A percentile compares a stretch with the other conserved stretches of the same genome.
Evolutionary conservation across 2,888 invertebrate genomes (phyloP).

Genomic region (Drosophila tanythrix): DNA sequence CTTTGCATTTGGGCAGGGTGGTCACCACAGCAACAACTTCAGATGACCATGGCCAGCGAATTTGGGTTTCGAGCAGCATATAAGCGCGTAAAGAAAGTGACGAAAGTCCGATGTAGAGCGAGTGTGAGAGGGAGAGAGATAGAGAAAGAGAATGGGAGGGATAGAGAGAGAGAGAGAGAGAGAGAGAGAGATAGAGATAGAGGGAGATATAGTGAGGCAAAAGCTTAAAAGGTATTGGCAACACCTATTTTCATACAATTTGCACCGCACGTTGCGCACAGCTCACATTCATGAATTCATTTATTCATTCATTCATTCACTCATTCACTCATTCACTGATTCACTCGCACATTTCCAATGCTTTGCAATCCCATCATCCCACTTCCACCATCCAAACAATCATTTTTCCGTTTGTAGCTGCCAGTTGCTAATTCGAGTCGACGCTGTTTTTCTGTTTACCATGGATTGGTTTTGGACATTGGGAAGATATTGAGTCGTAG

Average conservation of each 20-base stretch:
- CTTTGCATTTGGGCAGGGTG: neutral
- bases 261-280: conserved; percentile 20
- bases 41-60: neutral
- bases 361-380: neutral
- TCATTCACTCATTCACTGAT: conserved; percentile 9
- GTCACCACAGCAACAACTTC: neutral
- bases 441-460: neutral
- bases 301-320: conserved; percentile 9
- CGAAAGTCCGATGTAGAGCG: neutral
- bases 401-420: conserved; percentile 21
- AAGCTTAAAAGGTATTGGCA: conserved; percentile 7
- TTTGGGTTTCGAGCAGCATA: neutral
- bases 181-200: neutral
- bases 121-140: too few species aligned
- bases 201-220: neutral
- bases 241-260: conserved; percentile 23
- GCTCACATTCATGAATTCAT: conserved; percentile 21
- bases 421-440: conserved; percentile 56
- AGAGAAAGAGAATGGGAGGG: neutral
- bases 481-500: conserved; percentile 5
- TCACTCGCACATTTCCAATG: conserved; percentile 10
- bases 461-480: conserved; percentile 12
- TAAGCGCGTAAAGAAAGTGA: neutral
- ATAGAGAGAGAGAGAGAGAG: neutral
- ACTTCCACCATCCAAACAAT: neutral